phyloP scores from a whole-genome alignment of 2,797 vertebrate species.

The Uromys caudimaculatus region DNA sequence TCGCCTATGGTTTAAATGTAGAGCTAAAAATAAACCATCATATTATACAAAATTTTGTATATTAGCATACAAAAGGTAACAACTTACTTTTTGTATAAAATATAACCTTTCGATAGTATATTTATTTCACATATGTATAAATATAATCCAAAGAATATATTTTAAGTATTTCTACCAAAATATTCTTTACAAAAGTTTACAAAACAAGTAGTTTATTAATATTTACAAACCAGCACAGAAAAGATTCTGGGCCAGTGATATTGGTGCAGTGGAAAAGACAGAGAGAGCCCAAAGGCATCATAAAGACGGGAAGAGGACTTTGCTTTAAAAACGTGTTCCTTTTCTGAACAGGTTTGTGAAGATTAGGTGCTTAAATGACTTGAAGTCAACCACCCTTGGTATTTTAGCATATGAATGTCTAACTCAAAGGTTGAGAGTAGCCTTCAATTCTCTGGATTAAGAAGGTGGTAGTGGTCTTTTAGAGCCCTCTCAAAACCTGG shows the following conservation, averaged over 20 bases:
- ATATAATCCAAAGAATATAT: constrained; percentile 93
- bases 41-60: constrained; percentile 89
- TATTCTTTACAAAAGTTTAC: constrained; percentile 93
- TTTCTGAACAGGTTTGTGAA: constrained; percentile 80
- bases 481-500: background rate
- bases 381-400: constrained; percentile 74
- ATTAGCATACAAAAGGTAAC: constrained; percentile 91
- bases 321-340: constrained; percentile 22
- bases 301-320: constrained; percentile 73
- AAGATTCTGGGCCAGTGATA: constrained; percentile 82
- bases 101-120: constrained; percentile 90
- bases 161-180: constrained; percentile 92
- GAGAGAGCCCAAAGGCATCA: constrained; percentile 82
- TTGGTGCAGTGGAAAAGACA: constrained; percentile 82
- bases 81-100: constrained; percentile 90
- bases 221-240: constrained; percentile 89
- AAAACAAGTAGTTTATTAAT: constrained; percentile 88
- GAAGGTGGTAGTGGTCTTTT: constrained; percentile 1
- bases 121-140: constrained; percentile 93
- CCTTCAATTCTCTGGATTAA: constrained; percentile 54
- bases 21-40: constrained; percentile 89
- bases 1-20: constrained; percentile 83
- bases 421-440: constrained; percentile 67
- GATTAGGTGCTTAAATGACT: constrained; percentile 74
- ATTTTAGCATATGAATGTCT: constrained; percentile 30